Percentiles rank a stretch among this genome's conserved stretches.
Conservation (phyloP, 2,888 invertebrate genomes). For the Timema podura region DNA sequence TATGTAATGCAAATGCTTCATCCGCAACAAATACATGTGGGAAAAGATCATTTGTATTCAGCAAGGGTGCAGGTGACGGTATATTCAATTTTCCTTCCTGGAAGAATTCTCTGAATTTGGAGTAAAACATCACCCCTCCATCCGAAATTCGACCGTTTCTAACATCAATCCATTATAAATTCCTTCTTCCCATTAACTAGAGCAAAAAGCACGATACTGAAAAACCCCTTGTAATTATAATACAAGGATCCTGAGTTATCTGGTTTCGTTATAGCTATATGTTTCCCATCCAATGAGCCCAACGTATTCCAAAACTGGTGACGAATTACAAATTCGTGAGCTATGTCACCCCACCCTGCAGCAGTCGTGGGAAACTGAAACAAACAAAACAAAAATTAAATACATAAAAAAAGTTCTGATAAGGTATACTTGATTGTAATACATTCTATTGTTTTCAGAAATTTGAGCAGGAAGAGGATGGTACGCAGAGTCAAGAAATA, state of each 20-base stretch:
- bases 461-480: too few relatives aligned
- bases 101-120: not conserved
- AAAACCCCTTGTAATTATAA: not conserved
- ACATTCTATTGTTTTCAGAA: too few relatives aligned
- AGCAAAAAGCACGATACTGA: not conserved
- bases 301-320: not conserved
- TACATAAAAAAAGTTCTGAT: not conserved
- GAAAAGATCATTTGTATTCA: not conserved
- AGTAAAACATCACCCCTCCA: not conserved
- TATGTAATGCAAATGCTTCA: not conserved
- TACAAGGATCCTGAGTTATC: not conserved
- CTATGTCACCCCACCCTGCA: not conserved
- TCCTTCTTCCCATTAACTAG: not conserved
- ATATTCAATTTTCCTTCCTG: not conserved
- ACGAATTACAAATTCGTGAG: not conserved
- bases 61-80: not conserved
- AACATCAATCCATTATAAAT: not conserved
- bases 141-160: not conserved
- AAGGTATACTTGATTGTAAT: too few relatives aligned
- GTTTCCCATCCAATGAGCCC: slow-evolving; percentile 7
- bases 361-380: not conserved
- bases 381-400: not conserved
- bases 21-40: not conserved
- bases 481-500: too few relatives aligned
- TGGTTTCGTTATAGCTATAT: slow-evolving; percentile 1